Evolutionary conservation across 2,888 invertebrate species (phyloP).

Genomic region (Plemyria rubiginata): DNA sequence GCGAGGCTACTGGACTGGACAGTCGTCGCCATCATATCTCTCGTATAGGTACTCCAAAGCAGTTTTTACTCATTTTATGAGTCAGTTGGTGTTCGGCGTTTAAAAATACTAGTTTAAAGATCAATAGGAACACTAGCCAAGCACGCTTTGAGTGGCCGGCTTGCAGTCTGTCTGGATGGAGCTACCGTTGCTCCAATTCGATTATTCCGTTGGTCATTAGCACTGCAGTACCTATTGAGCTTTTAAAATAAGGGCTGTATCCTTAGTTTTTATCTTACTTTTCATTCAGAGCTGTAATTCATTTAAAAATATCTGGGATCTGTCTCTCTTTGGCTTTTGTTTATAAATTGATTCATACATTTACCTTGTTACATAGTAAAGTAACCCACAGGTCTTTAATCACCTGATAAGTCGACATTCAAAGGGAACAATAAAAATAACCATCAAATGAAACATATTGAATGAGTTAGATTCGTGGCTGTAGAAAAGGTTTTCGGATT

Average conservation of each 20-base stretch:
- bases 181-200: constrained; percentile 19
- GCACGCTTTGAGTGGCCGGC: constrained; percentile 12
- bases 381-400: constrained; percentile 5
- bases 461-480: constrained; percentile 73
- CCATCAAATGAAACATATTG: constrained; percentile 42
- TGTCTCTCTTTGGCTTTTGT: background rate
- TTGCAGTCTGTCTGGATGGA: constrained; percentile 6
- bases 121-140: constrained; percentile 25
- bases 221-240: constrained; percentile 18
- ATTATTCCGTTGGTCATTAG: constrained; percentile 14
- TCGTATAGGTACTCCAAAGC: constrained; percentile 45
- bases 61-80: constrained; percentile 43
- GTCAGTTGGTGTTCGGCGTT: constrained; percentile 36
- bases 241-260: constrained; percentile 15
- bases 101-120: constrained; percentile 30
- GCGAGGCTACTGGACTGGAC: constrained; percentile 83
- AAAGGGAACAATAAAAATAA: constrained; percentile 31
- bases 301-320: background rate
- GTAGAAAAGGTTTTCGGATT: constrained; percentile 67
- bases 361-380: background rate
- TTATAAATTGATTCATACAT: background rate
- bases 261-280: background rate
- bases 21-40: constrained; percentile 74
- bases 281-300: background rate
- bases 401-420: constrained; percentile 13